A percentile compares a stretch with the other conserved stretches of the same genome.
Conservation (phyloP, 2,888 invertebrate genomes). For the Macaria liturata region DNA sequence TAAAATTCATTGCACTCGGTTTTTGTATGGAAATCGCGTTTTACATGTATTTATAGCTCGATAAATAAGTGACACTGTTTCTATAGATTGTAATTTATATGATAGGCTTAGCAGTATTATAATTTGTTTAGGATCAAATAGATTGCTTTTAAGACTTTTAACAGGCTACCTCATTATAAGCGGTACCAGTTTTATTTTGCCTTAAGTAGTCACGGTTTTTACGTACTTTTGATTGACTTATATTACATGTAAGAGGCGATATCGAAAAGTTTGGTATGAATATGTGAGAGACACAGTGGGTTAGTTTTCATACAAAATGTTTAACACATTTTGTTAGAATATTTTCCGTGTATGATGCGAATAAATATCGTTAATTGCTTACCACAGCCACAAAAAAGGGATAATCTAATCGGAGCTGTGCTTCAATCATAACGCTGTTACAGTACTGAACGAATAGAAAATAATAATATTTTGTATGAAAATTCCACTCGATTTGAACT, state of each 20-base stretch:
- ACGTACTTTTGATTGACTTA: background rate
- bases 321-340: too few species aligned
- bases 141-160: slow-evolving; percentile 51
- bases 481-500: slow-evolving; percentile 20
- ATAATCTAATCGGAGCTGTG: too few species aligned
- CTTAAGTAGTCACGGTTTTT: slow-evolving; percentile 29
- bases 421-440: too few species aligned
- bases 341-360: too few species aligned
- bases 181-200: slow-evolving; percentile 37
- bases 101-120: slow-evolving; percentile 76
- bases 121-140: slow-evolving; percentile 54
- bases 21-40: slow-evolving; percentile 3
- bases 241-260: too few species aligned
- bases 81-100: slow-evolving; percentile 42
- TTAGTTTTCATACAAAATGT: too few species aligned
- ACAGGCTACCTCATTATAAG: slow-evolving; percentile 71
- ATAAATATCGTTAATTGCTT: too few species aligned
- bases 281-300: too few species aligned
- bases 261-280: too few species aligned
- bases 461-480: background rate
- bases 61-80: slow-evolving; percentile 29
- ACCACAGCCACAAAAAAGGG: too few species aligned
- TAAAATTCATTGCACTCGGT: too few species aligned
- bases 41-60: slow-evolving; percentile 17
- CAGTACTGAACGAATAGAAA: too few species aligned